Evolutionary conservation across 2,888 invertebrate species (phyloP), one percentile per base, ranked within the genome.

Genomic region (Tenthredo mesomela): DNA sequence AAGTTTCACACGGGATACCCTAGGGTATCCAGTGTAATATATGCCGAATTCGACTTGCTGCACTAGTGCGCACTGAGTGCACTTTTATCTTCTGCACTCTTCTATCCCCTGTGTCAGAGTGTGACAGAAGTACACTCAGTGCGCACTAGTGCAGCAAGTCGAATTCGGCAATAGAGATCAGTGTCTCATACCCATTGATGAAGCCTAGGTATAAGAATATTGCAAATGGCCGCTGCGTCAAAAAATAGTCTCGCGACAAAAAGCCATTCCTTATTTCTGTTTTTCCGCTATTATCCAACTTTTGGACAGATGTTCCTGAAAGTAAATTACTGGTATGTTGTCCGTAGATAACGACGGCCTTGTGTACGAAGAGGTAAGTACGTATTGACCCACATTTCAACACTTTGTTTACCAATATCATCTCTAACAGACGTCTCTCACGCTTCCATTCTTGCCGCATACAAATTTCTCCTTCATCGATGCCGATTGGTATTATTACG

Each of bases 311-410:
- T 85, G 67, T 82, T 70, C 37, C 25, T 70, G 18, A 33, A 70
- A 61, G 21, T 65, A 89, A 86, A 87, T 87, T 87, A 65, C 40
- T 86, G 87, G 84, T 73, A 91, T 91, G 91, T 84, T 90, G 84
- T 89, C 89, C 40, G 84, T 88, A 75, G 89, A 90, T 75, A 87
- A 87, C 84, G 88, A 87, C 85, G 87, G 86, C 61, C 78, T 87
- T 73, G 86, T 87, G 9, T 88, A 88, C 78, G 89, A 90, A 47
- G 88, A 90, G 88, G 91, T 91, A 85, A 85, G 88, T 84, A 0
- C 43, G 1, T 40, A 15, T 37, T 80, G 6, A 7, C 10, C 40
- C 37, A 40, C 40, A 12, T 40, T 37, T 61, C 12, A 37, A 80
- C 6, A 18, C 15, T 37, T 58, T 37, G 78, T 80, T 80, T 80